Percentiles rank a stretch among this genome's conserved stretches.
Evolutionary conservation across 2,888 invertebrate genomes (phyloP).

Genomic region (Drosophila pseudotakahashii): DNA sequence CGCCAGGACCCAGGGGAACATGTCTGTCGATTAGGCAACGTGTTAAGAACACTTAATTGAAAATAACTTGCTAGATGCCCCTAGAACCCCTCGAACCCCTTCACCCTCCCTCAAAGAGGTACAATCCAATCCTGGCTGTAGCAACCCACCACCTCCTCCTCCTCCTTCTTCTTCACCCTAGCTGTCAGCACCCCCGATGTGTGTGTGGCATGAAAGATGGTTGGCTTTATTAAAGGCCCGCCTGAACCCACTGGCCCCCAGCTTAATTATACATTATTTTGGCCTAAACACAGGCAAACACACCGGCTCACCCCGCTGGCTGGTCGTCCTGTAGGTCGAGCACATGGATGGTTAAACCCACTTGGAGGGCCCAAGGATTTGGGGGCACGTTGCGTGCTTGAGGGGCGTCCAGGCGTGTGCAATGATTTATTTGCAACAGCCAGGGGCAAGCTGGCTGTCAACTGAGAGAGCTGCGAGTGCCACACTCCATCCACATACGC

Average conservation of each 20-base stretch:
- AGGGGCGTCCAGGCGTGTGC: constrained; percentile 52
- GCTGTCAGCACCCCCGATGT: constrained; percentile 28
- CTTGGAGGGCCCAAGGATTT: neutral
- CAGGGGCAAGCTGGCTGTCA: constrained; percentile 40
- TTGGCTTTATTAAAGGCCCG: constrained; percentile 44
- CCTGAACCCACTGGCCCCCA: constrained; percentile 22
- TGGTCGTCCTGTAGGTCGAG: neutral
- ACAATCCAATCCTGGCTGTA: neutral
- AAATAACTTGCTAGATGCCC: constrained; percentile 43
- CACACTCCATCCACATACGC: constrained; percentile 22
- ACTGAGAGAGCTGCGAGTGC: constrained; percentile 28
- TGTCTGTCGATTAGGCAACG: constrained; percentile 45
- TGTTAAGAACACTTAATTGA: constrained; percentile 50
- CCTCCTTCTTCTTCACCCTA: constrained; percentile 1
- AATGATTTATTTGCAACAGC: constrained; percentile 56
- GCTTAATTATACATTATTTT: constrained; percentile 52
- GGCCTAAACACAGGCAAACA: constrained; percentile 37
- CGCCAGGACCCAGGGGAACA: constrained; percentile 30
- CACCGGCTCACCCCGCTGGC: constrained; percentile 14
- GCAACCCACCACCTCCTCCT: too few relatives aligned
- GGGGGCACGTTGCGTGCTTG: constrained; percentile 49
- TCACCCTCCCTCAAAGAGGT: constrained; percentile 10
- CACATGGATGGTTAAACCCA: constrained; percentile 1
- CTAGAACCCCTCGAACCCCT: neutral
- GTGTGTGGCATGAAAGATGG: constrained; percentile 43